Percentiles rank a stretch among this genome's conserved stretches.
Conservation (phyloP, 2,888 invertebrate species). For the Papilio demoleus region DNA sequence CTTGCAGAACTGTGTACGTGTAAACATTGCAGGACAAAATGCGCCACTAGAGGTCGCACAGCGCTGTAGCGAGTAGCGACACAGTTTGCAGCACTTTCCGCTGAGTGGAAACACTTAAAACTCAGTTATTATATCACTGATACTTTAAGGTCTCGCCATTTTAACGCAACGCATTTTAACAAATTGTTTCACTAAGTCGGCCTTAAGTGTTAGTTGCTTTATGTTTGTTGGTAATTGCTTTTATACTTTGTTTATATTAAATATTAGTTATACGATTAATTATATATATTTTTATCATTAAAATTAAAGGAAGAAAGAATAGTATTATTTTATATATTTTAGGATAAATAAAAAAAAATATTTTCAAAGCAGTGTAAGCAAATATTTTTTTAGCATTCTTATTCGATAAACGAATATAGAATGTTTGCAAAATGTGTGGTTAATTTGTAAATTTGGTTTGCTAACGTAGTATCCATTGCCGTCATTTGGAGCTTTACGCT, state of each 20-base stretch:
- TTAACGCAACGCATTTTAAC: constrained; percentile 22
- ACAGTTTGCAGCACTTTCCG: constrained; percentile 31
- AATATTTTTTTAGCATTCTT: too few species aligned
- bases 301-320: too few species aligned
- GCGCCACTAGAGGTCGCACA: constrained; percentile 48
- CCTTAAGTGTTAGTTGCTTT: background rate
- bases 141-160: constrained; percentile 25
- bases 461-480: constrained; percentile 5
- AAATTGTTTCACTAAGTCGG: constrained; percentile 14
- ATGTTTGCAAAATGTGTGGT: too few species aligned
- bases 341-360: too few species aligned
- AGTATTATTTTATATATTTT: too few species aligned
- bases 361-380: too few species aligned
- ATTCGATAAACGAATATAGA: too few species aligned
- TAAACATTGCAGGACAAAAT: constrained; percentile 50
- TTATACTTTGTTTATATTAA: too few species aligned
- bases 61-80: constrained; percentile 26
- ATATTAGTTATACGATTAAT: too few species aligned
- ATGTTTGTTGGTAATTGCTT: background rate
- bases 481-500: constrained; percentile 17
- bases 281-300: too few species aligned
- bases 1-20: constrained; percentile 44
- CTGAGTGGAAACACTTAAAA: constrained; percentile 34
- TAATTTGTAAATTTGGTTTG: background rate
- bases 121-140: constrained; percentile 30